Evolutionary conservation across 2,888 invertebrate species (phyloP), one percentile per base, ranked within the genome.

Genomic region (Diarsia brunnea): DNA sequence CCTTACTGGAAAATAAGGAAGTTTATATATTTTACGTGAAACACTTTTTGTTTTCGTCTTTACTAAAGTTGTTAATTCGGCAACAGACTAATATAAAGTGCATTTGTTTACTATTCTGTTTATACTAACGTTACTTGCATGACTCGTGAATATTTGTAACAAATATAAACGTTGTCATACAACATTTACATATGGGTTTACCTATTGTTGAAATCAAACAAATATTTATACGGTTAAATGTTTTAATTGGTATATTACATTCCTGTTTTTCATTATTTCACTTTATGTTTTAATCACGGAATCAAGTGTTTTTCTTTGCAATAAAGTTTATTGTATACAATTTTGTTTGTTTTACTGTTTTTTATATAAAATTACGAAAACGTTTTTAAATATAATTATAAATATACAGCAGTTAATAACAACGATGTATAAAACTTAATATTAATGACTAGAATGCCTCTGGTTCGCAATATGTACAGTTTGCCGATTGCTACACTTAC

Each of bases 401-500:
- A 78, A 67, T 78, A 81, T 82, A 84, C 78, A 90, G 86, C 88
- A 89, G 91, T 89, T 88, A 86, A 89, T 91, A 91, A 91, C 90
- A 93, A 92, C 90, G 90, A 90, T 88, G 87, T 89, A 91, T 90
- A 91, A 90, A 91, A 90, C 91, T 93, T 93, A 92, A 89, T 38
- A 86, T 82, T 92, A 95, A 91, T 95, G 96, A 96, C 96, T 96
- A 96, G 96, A 96, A 87, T 90, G 87, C 94, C 95, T 95, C 95
- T 89, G 82, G 87, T 81, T 79, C 82, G 78, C 90, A 79, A 79
- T 87, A 87, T 88, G 69, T 88, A 88, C 88, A 88, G 58, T 53
- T 84, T 73, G 79, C 79, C 81, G 80, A 83, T 83, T 27, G 66
- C 60, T 74, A 82, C 73, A 43, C 38, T 53, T 45, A 72, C n/a